Conservation (phyloP, 1,140 invertebrate species). For the Thalassaphorura encarpata region DNA sequence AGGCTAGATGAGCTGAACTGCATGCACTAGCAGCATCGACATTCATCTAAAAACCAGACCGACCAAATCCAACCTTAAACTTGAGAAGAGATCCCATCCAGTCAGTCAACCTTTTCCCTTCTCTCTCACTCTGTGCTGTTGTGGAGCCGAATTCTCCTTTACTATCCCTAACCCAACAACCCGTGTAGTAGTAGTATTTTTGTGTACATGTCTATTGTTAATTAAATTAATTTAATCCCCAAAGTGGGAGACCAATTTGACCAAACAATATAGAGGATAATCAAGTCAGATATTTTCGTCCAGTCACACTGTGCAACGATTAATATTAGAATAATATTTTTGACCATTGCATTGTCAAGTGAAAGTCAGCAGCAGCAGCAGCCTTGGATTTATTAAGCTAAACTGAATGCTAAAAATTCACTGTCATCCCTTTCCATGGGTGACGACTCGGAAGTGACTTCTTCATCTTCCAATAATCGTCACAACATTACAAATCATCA, state of each 20-base stretch:
- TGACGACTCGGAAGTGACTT: constrained; percentile 63
- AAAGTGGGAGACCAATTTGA: not conserved
- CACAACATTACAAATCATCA: no score
- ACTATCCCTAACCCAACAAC: no score
- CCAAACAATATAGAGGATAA: not conserved
- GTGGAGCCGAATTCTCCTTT: no score
- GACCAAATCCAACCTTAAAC: not conserved
- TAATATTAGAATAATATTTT: not conserved
- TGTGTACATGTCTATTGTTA: not conserved
- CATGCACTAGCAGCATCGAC: no score
- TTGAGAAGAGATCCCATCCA: not conserved
- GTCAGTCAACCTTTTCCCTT: not conserved
- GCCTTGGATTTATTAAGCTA: not conserved
- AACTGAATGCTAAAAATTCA: not conserved
- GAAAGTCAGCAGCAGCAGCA: not conserved
- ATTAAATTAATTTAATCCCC: not conserved
- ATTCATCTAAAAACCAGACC: no score
- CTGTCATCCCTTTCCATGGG: constrained; percentile 41
- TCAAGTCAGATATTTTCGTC: not conserved
- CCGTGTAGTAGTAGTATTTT: no score
- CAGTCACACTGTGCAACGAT: not conserved
- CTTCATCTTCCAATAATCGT: constrained; percentile 47
- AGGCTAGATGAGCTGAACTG: no score
- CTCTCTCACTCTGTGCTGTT: not conserved
- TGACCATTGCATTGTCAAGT: not conserved